phyloP scores from a whole-genome alignment of 2,888 invertebrate species.

The Stegophylla sp. region DNA sequence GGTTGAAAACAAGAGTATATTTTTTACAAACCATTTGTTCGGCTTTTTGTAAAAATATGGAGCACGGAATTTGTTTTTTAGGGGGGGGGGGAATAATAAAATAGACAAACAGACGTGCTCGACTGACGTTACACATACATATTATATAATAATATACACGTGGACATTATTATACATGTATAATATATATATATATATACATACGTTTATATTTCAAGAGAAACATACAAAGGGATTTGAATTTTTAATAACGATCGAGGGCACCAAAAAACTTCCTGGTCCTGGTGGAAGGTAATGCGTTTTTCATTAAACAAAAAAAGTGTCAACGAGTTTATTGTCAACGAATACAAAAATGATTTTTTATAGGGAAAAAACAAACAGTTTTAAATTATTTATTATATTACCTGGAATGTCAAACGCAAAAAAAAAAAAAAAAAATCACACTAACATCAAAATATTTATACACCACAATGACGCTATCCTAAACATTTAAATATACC shows the following conservation, averaged over 20 bases:
- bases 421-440: background rate
- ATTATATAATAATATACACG: background rate
- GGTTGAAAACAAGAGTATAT: constrained; percentile 46
- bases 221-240: constrained; percentile 14
- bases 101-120: constrained; percentile 46
- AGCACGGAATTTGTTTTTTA: constrained; percentile 38
- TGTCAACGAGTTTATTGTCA: constrained; percentile 5
- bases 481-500: too few species aligned
- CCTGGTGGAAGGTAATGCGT: background rate
- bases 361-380: background rate
- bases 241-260: constrained; percentile 16
- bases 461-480: too few species aligned
- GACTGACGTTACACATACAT: constrained; percentile 8
- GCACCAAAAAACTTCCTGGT: background rate
- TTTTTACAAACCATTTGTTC: constrained; percentile 47
- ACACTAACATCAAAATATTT: background rate
- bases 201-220: background rate
- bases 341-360: background rate
- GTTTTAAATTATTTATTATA: background rate
- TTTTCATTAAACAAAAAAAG: constrained; percentile 25
- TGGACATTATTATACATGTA: too few species aligned
- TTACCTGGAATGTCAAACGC: background rate
- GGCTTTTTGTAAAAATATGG: constrained; percentile 40
- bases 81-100: constrained; percentile 35
- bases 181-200: background rate